Evolutionary conservation across 2,797 vertebrate species (phyloP), one percentile per base, ranked within the genome.

Genomic region (Taenioides sp.): DNA sequence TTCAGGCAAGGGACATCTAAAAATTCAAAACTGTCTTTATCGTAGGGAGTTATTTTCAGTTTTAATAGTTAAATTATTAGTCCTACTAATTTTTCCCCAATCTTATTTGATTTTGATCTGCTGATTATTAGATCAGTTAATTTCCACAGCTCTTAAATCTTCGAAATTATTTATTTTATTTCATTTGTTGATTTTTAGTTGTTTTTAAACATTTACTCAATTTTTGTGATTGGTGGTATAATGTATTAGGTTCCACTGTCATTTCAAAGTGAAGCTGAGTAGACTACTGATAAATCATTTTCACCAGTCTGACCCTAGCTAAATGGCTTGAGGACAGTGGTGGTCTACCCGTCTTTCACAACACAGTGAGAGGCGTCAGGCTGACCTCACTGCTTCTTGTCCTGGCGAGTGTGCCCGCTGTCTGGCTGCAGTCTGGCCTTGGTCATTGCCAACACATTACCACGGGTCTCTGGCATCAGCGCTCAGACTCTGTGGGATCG

Each of bases 301-400:
- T 58, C 25, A 27, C 22, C 27, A 58, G 57, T 58, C 14, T 14
- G 57, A 58, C 25, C 5, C 12, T 27, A 25, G 7, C 22, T 57
- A 23, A 47, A 40, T 20, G 37, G n/a, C n/a, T 23, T 1, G 61
- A 43, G n/a, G 61, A 72, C 58, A 65, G 70, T 17, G 10, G 18
- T 49, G 75, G 73, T 70, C 77, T 84, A 81, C 65, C 59, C 73
- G 74, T 76, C 82, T 79, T 75, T 80, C 81, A 77, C 79, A 69
- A 92, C 91, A 34, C 92, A 93, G 83, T 88, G 76, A 89, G 94
- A 95, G 81, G 93, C 92, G 0, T 34, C 28, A 5, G 37, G 69
- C 93, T 70, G 94, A 96, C 80, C 95, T 96, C 95, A 94, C 63
- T 90, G 91, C 5, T 94, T 69, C 93, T 86, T 93, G 88, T 91